Conservation (phyloP, 2,113 vertebrate species). For the Prochilodus magdalenae region DNA sequence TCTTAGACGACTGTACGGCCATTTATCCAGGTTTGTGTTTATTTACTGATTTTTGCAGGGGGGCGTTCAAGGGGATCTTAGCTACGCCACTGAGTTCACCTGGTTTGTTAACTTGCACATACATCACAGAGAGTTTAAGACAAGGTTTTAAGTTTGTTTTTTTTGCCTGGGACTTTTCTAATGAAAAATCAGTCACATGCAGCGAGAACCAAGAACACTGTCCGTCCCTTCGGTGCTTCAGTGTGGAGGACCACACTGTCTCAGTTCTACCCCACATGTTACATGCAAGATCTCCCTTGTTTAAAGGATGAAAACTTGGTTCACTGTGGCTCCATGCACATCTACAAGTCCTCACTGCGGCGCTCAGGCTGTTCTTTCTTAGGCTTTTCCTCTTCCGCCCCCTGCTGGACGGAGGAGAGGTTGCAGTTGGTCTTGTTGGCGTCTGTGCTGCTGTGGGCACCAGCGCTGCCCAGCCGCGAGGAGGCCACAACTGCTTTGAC, state of each 20-base stretch:
- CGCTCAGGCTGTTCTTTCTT: conserved; percentile 60
- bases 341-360: conserved; percentile 70
- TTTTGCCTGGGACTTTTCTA: conserved; percentile 66
- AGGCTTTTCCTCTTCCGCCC: conserved; percentile 42
- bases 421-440: conserved; percentile 70
- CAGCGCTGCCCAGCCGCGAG: conserved; percentile 81
- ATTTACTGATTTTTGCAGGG: background rate
- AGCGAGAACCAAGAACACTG: conserved; percentile 65
- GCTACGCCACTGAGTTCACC: background rate
- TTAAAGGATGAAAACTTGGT: background rate
- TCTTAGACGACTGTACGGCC: no score
- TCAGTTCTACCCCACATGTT: conserved; percentile 4
- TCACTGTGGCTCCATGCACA: background rate
- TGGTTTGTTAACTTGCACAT: conserved; percentile 15
- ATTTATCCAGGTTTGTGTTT: no score
- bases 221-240: conserved; percentile 30
- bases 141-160: conserved; percentile 54
- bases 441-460: conserved; percentile 75
- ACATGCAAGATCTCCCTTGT: conserved; percentile 30
- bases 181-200: conserved; percentile 87
- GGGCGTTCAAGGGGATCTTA: background rate
- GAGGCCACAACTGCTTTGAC: conserved; percentile 90
- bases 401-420: conserved; percentile 50
- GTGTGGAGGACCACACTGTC: conserved; percentile 12
- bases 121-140: conserved; percentile 36